Evolutionary conservation across 2,888 invertebrate genomes (phyloP), one percentile per base, ranked within the genome.

Genomic region (Drosophila pegasa): DNA sequence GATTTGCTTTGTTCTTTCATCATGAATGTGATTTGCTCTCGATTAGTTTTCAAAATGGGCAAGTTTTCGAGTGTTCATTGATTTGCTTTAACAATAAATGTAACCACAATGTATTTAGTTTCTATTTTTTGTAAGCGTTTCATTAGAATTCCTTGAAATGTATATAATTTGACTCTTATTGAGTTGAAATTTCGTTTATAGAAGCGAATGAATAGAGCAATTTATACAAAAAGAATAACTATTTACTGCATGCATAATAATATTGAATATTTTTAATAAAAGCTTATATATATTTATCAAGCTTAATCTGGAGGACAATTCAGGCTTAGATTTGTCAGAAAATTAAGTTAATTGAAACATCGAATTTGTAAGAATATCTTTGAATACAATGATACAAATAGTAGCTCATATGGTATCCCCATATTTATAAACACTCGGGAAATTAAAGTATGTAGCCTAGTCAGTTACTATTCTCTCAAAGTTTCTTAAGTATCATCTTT

Each of bases 1-100:
- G 50, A 56, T 33, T 65, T 55, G 27, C 62, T 55, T 72, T 62
- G 64, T 64, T 45, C 50, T 45, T 45, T 7, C 45, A 16, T 16
- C 27, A n/a, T 41, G 55, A 69, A 33, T 43, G 27, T 27, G 22
- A 52, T 14, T 18, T 43, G 12, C 29, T 14, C 31, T 27, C 37
- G 29, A 33, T 62, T 12, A 47, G 35, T 20, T 18, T 52, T 25
- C 9, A 25, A 41, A 56, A 27, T 58, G 57, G 41, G 10, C 37
- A 40, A 29, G 10, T 64, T 60, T 38, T 40, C 31, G 12, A 43
- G 56, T 43, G 35, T 5, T 63, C 50, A 64, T 14, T 76, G 38
- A 25, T 25, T 56, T 41, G 5, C 31, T n/a, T n/a, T 2, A 3
- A 37, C 35, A 25, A 40, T 8, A 9, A 3, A 40, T 27, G 27